Conservation (phyloP, 1,140 invertebrate genomes). For the Dendroctonus ponderosae region DNA sequence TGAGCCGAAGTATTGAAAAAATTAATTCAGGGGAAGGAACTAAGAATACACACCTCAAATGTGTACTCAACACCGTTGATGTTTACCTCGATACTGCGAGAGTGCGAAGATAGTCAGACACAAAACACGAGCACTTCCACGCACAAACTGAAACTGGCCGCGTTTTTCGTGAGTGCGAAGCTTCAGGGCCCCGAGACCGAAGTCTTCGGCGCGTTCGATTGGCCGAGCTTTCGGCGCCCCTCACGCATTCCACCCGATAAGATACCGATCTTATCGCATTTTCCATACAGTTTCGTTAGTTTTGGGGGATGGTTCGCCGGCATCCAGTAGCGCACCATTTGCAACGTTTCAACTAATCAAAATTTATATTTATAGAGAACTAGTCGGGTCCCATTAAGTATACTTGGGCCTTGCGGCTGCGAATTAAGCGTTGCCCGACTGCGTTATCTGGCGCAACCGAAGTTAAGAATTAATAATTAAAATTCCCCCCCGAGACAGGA, state of each 20-base stretch:
- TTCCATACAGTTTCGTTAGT: conserved; percentile 5
- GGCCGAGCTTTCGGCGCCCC: conserved; percentile 15
- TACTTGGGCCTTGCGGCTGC: too few species aligned
- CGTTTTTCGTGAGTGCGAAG: conserved; percentile 2
- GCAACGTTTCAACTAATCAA: background rate
- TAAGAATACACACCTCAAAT: background rate
- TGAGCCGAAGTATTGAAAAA: too few species aligned
- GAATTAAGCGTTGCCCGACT: background rate
- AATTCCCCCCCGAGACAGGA: conserved; percentile 29
- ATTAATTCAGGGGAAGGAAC: background rate
- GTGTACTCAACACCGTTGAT: background rate
- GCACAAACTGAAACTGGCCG: conserved; percentile 3
- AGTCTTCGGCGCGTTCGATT: conserved; percentile 9
- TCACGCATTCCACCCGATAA: conserved; percentile 15
- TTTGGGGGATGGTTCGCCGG: background rate
- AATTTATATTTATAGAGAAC: too few species aligned
- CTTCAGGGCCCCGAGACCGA: background rate
- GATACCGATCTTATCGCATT: conserved; percentile 8
- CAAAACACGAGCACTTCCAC: background rate
- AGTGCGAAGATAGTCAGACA: background rate
- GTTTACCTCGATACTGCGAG: background rate
- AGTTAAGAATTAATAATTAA: conserved; percentile 28
- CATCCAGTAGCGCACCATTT: conserved; percentile 2
- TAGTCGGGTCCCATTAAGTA: too few species aligned
- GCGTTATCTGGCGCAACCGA: conserved; percentile 1